phyloP scores from a whole-genome alignment of 1,140 invertebrate genomes.

The Zaprionus capensis region DNA sequence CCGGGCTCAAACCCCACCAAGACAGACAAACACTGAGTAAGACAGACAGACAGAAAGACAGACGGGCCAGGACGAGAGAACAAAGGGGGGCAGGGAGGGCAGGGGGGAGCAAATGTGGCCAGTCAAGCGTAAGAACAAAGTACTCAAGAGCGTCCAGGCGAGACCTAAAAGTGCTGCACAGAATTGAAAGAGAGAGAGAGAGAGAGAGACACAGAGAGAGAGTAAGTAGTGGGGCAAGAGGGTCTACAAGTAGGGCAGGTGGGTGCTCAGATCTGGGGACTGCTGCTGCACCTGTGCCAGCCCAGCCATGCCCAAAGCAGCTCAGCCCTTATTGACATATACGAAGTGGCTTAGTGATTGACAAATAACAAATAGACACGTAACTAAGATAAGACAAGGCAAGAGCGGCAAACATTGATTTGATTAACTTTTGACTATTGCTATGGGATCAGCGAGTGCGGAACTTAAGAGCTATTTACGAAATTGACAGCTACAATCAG shows the following conservation, averaged over 20 bases:
- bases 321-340: constrained; percentile 54
- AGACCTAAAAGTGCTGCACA: constrained; percentile 9
- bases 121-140: constrained; percentile 79
- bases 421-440: constrained; percentile 76
- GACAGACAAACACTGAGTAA: constrained; percentile 31
- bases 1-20: constrained; percentile 17
- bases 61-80: neutral
- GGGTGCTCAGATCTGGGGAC: neutral
- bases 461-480: constrained; percentile 22
- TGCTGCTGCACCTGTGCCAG: constrained; percentile 22
- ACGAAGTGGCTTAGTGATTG: constrained; percentile 78
- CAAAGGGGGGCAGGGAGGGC: neutral
- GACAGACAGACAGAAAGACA: constrained; percentile 25
- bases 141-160: constrained; percentile 43
- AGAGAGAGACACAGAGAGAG: neutral
- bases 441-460: constrained; percentile 19
- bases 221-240: neutral
- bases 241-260: neutral
- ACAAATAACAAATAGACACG: constrained; percentile 78
- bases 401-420: constrained; percentile 66
- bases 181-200: constrained; percentile 18
- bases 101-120: constrained; percentile 49
- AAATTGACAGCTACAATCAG: constrained; percentile 33
- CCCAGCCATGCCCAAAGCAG: neutral
- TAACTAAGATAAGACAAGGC: constrained; percentile 60